phyloP scores from a whole-genome alignment of 1,140 invertebrate genomes.

The Nebria ingens region DNA sequence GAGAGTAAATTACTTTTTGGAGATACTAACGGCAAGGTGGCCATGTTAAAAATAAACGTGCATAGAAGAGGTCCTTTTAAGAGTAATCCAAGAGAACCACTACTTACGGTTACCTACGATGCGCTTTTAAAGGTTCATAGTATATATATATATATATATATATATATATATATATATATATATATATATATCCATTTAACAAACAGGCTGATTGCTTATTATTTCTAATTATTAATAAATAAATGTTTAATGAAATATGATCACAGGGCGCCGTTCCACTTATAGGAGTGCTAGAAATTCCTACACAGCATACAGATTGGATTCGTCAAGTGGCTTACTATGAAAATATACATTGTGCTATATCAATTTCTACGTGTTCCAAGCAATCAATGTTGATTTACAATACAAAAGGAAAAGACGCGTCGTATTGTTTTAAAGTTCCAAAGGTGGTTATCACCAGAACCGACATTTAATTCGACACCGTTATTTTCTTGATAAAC shows the following conservation, averaged over 20 bases:
- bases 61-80: conserved; percentile 51
- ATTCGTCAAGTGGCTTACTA: conserved; percentile 54
- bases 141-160: background rate
- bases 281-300: conserved; percentile 28
- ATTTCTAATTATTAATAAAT: no score
- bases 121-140: conserved; percentile 38
- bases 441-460: background rate
- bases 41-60: conserved; percentile 47
- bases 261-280: conserved; percentile 5
- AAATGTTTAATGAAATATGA: no score
- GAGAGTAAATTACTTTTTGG: conserved; percentile 52
- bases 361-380: conserved; percentile 40
- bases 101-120: conserved; percentile 43
- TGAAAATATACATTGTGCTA: conserved; percentile 38
- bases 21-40: conserved; percentile 52
- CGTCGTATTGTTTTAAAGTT: conserved; percentile 7
- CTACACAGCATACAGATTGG: conserved; percentile 47
- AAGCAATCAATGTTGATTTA: conserved; percentile 27
- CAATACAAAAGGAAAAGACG: conserved; percentile 22
- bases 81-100: conserved; percentile 44
- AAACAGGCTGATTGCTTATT: no score
- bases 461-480: background rate
- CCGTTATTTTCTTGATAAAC: no score
- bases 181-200: no score
- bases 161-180: background rate